These are phyloP conservation scores for Epizoanthus fatuus DNA, from an alignment of 92 coral and sea anemone genomes.

Conservation along the genomic window DNA sequence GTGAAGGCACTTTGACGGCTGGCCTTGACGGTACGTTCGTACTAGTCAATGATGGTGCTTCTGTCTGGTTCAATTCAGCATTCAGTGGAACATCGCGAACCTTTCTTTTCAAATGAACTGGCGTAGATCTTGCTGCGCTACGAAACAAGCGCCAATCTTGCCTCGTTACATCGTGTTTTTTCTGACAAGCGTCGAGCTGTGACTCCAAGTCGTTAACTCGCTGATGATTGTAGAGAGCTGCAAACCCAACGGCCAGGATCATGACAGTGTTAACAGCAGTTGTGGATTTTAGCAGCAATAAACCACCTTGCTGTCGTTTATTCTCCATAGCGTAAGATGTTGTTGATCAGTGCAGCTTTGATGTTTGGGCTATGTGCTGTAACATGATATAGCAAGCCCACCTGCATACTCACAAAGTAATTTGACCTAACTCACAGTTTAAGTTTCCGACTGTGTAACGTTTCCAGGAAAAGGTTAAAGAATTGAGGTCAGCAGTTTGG, in stretches of 20 bases:
- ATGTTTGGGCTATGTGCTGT: neutral
- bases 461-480: too few species aligned
- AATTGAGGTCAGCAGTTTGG: too few species aligned
- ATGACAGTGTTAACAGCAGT: neutral
- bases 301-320: neutral
- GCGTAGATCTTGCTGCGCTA: neutral
- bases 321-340: neutral
- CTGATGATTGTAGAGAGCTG: neutral
- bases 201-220: constrained; percentile 25
- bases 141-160: neutral
- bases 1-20: neutral
- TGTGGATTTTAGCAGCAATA: constrained; percentile 18
- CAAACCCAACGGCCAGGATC: neutral
- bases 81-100: neutral
- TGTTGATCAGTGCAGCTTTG: neutral
- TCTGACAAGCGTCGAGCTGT: neutral
- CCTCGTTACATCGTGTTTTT: neutral
- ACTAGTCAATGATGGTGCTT: neutral
- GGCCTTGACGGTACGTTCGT: neutral
- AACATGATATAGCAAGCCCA: too few species aligned
- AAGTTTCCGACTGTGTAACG: too few species aligned
- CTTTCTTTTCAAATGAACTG: neutral
- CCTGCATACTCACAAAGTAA: neutral
- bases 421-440: neutral
- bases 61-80: neutral